Evolutionary conservation across 2,888 invertebrate species (phyloP), one percentile per base, ranked within the genome.

Genomic region (Eulithis testata): DNA sequence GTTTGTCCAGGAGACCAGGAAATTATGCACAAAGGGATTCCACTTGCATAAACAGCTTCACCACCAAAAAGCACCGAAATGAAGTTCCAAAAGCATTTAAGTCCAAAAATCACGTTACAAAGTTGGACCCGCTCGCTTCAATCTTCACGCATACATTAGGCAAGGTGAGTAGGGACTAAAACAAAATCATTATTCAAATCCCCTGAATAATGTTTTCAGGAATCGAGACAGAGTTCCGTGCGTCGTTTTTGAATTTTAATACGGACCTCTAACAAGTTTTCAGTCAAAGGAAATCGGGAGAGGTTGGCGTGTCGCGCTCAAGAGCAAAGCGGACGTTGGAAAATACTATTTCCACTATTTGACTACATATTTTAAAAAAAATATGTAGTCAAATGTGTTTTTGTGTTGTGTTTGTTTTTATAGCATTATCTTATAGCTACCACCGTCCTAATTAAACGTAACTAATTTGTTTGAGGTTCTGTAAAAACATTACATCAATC

Each of bases 161-260:
- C 66, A 75, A 80, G 84, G 84, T 86, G 86, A 80, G 77, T 78
- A 12, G 81, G 81, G 86, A 85, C 88, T 91, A 82, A 89, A 91
- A 90, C 91, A 90, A 88, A 91, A 91, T 92, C 88, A 91, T 92
- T 93, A 93, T 93, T 92, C 91, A 92, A 91, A 92, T 92, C 91
- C 84, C 76, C 80, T 88, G 92, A 90, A 92, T 93, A 92, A 92
- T 91, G 92, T 91, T 90, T 90, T 90, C 90, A 87, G 89, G 87
- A 88, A 88, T 89, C 85, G 87, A 85, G 88, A 85, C 87, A 77
- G 89, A 89, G 90, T 90, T 90, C 81, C 82, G 86, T 85, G 83
- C 89, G 87, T 88, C 91, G 91, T 92, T 93, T 93, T 92, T 93
- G 93, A 93, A 93, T 93, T 93, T 93, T 92, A 93, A 93, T 92